Evolutionary conservation across 2,113 vertebrate species (phyloP), one percentile per base, ranked within the genome.

Genomic region (Ophthalmotilapia sp.): DNA sequence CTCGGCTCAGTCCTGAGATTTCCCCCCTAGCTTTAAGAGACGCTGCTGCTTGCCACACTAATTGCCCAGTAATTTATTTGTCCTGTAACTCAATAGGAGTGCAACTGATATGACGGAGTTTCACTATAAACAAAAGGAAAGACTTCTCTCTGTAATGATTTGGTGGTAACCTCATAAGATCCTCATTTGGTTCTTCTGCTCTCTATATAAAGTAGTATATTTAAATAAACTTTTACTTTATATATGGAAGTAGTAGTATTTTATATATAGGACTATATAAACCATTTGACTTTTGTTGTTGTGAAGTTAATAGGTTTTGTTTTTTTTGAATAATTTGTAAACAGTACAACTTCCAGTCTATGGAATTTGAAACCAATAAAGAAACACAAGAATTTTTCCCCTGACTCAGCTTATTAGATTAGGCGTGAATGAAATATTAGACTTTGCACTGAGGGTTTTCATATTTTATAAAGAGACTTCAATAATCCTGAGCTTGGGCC

Each of bases 101-200:
- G 10, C 68, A 80, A 81, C 86, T 88, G 85, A 92, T 91, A 87
- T 82, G 88, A 92, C 81, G 83, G 89, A 88, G 88, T 91, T 89
- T 79, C 73, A 70, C 54, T 92, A 86, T 96, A 94, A 96, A 96
- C 94, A 95, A 89, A 68, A 80, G 31, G 49, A 91, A 90, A 91
- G 82, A 89, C 79, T 19, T 82, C 77, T 82, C 73, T 82, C 51
- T 84, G 86, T 82, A 80, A 79, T 82, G 80, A 73, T 84, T 88
- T 81, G 23, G 38, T 1, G n/a, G 84, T 90, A 92, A 91, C 81
- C 82, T 85, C 85, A 73, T 85, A 83, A 42, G 19, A 84, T 79
- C 77, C 82, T 68, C 47, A 84, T 75, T 56, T 40, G 7, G 8
- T 82, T 84, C 21, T 73, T 83, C 55, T 88, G 89, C 85, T 90